Evolutionary conservation across 2,113 vertebrate genomes (phyloP), one percentile per base, ranked within the genome.

Genomic region (Plecturocebus donacophilus): DNA sequence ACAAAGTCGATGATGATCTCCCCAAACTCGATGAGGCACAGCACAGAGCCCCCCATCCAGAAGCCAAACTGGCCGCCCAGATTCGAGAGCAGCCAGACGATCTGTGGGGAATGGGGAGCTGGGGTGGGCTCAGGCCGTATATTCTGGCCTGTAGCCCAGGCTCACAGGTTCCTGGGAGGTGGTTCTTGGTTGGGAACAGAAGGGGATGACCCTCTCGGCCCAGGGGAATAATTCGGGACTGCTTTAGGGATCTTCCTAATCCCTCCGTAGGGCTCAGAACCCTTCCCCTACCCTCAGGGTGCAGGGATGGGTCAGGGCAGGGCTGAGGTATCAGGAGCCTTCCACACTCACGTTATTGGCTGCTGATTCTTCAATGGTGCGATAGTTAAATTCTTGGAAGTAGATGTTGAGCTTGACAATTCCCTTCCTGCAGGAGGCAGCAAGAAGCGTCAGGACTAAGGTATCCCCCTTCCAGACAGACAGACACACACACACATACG

Each of bases 31-130:
- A 99, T 99, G 95, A 99, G 98, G 97, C 99, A 99, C 83, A 99
- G 97, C 96, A 99, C 99, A 0, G 99, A 99, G 95, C 99, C 99
- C 0, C 99, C 99, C 99, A 99, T 99, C 99, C 99, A 99, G 98
- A 99, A 99, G 68, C 99, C 99, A 0, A 99, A 99, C 94, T 99
- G 99, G 11, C 99, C 99, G 0, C 99, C 99, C 84, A 99, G 97
- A 81, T 95, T 99, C 0, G 99, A 99, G n/a, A 99, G 99, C 90
- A 99, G 98, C 99, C 99, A 99, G 16, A 99, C 99, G 0, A 99
- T 98, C 99, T 99, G 97, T 0, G 71, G 87, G 30, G n/a, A 61
- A 68, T 16, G 1, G 21, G 30, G 13, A 35, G 66, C 66, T 68
- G 19, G 71, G n/a, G 6, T 8, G 3, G 47, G 73, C 6, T 16